A percentile compares a stretch with the other conserved stretches of the same genome.
Evolutionary conservation across 2,888 invertebrate genomes (phyloP).

Genomic region (Phragmatobia fuliginosa): DNA sequence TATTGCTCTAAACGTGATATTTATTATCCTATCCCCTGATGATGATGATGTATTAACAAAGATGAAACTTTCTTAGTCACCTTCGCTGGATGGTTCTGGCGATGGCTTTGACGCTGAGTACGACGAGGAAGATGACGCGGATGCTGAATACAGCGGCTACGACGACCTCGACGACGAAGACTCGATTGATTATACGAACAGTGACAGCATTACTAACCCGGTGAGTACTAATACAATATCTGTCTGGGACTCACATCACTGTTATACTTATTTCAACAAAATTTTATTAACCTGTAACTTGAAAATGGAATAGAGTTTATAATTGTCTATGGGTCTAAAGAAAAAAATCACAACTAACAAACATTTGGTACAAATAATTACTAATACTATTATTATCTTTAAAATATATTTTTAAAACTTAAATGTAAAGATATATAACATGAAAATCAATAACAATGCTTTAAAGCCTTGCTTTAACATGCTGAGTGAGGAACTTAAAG

Average conservation of each 20-base stretch:
- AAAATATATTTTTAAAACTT: background rate
- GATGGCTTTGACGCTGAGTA: slow-evolving; percentile 77
- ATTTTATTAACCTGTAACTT: too few species aligned
- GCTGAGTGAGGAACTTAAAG: slow-evolving; percentile 5
- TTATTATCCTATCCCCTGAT: too few species aligned
- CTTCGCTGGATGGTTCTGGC: slow-evolving; percentile 72
- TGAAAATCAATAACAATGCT: too few species aligned
- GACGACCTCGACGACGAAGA: slow-evolving; percentile 69
- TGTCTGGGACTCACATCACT: background rate
- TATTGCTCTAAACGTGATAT: too few species aligned
- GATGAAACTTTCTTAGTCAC: slow-evolving; percentile 3
- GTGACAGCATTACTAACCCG: slow-evolving; percentile 64
- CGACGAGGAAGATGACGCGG: slow-evolving; percentile 71
- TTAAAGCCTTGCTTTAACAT: slow-evolving; percentile 17
- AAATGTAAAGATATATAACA: background rate
- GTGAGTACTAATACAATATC: slow-evolving; percentile 60
- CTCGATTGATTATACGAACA: slow-evolving; percentile 57
- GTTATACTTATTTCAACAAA: background rate
- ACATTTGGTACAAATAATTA: background rate
- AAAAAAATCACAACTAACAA: background rate
- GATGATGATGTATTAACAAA: background rate
- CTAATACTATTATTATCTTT: background rate
- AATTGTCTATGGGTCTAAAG: background rate
- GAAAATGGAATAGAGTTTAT: background rate
- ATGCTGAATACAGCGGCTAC: slow-evolving; percentile 74